These are phyloP conservation scores for Eurystomus gularis DNA, from an alignment of 2,113 vertebrate genomes.

Conservation along the genomic window DNA sequence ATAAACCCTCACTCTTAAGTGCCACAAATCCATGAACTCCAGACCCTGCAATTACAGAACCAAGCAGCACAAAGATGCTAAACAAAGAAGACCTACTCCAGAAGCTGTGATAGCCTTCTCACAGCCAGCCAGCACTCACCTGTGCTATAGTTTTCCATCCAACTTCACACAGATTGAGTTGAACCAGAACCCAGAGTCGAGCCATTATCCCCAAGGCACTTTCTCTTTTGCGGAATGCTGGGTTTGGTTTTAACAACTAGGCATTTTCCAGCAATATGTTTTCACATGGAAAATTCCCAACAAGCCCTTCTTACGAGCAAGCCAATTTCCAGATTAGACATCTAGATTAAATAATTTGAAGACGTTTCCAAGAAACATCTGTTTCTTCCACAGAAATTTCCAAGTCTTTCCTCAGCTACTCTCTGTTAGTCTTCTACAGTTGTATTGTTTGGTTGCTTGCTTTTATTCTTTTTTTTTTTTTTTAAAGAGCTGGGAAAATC, in stretches of 20 bases:
- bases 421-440: background rate
- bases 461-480: too few species aligned
- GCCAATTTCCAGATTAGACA: background rate
- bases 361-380: background rate
- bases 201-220: background rate
- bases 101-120: background rate
- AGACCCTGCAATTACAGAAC: background rate
- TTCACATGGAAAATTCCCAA: background rate
- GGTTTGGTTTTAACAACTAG: background rate
- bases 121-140: background rate
- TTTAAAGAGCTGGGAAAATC: background rate
- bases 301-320: background rate
- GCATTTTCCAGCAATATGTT: background rate
- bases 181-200: background rate
- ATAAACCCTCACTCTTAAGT: background rate
- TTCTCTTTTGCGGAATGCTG: background rate
- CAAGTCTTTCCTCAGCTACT: background rate
- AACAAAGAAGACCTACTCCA: accelerated
- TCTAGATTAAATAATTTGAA: background rate
- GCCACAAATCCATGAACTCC: background rate
- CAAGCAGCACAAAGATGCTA: accelerated
- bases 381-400: background rate
- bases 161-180: background rate
- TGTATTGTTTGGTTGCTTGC: background rate
- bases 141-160: background rate